A percentile compares a stretch with the other conserved stretches of the same genome.
These are phyloP conservation scores for Montipora foliosa DNA, from an alignment of 64 coral and sea anemone species.

Conservation along the genomic window DNA sequence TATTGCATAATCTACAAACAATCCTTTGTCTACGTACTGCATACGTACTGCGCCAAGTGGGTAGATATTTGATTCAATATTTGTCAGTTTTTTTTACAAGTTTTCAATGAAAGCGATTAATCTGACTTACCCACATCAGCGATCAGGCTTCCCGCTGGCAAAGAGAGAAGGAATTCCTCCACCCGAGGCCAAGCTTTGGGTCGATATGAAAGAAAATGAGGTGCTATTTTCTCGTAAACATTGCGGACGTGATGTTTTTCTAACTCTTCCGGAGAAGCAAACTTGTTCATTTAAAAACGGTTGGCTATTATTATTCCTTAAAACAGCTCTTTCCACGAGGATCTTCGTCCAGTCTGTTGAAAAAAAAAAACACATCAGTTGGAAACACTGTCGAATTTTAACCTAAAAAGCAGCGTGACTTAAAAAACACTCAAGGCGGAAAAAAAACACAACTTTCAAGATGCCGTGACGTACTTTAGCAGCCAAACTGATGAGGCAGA, in stretches of 20 bases:
- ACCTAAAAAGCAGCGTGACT: not conserved
- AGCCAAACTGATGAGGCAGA: not conserved
- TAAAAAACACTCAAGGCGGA: not conserved
- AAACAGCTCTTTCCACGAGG: not conserved
- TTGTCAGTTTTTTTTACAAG: too few species aligned
- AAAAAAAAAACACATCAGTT: not conserved
- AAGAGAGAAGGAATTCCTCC: constrained; percentile 72
- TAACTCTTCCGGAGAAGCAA: constrained; percentile 79
- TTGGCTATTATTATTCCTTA: not conserved
- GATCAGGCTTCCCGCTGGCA: constrained; percentile 77
- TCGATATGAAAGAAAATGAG: constrained; percentile 63
- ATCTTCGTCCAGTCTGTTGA: not conserved
- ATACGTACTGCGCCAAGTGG: too few species aligned
- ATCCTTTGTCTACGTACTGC: not conserved
- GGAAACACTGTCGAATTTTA: not conserved
- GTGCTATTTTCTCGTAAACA: constrained; percentile 87
- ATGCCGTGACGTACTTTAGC: not conserved
- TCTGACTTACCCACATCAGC: constrained; percentile 86
- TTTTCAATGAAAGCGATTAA: not conserved
- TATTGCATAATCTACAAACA: not conserved
- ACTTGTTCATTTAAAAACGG: constrained; percentile 60
- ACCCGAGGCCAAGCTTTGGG: constrained; percentile 93
- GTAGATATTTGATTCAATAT: too few species aligned
- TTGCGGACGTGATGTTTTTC: constrained; percentile 80
- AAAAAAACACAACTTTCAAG: not conserved